phyloP scores from a whole-genome alignment of 1,140 invertebrate genomes.

The Drosophila fuyamai region DNA sequence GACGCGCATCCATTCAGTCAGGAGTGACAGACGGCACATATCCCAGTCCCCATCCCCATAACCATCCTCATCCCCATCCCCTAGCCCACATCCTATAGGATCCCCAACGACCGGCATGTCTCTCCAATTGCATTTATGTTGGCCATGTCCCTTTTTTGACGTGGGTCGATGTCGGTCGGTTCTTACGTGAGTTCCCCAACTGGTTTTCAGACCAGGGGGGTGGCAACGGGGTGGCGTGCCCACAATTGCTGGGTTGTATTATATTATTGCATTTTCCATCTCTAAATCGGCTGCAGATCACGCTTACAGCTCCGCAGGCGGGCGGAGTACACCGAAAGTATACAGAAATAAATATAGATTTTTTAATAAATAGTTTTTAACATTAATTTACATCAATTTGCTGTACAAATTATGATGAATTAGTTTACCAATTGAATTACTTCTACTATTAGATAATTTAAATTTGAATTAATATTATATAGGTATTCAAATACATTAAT shows the following conservation, averaged over 20 bases:
- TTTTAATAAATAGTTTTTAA: background rate
- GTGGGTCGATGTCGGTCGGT: slow-evolving; percentile 56
- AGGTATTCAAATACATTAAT: too few species aligned
- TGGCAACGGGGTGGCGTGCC: slow-evolving; percentile 4
- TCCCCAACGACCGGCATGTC: slow-evolving; percentile 33
- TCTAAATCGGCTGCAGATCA: slow-evolving; percentile 9
- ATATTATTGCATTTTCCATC: slow-evolving; percentile 35
- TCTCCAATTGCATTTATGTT: slow-evolving; percentile 62
- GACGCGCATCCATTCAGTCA: slow-evolving; percentile 59
- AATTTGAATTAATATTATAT: too few species aligned
- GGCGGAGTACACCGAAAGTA: background rate
- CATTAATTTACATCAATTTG: background rate
- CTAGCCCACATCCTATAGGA: slow-evolving; percentile 20
- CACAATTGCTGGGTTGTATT: slow-evolving; percentile 10
- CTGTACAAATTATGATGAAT: too few species aligned
- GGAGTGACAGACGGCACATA: slow-evolving; percentile 54
- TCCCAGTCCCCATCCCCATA: slow-evolving; percentile 10
- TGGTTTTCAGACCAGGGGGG: slow-evolving; percentile 31
- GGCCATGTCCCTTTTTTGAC: slow-evolving; percentile 61
- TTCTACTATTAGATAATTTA: too few species aligned
- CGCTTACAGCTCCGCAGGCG: background rate
- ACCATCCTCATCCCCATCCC: background rate
- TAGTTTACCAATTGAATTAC: too few species aligned
- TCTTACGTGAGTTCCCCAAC: slow-evolving; percentile 48
- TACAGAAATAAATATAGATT: background rate